Percentiles rank a stretch among this genome's conserved stretches.
Conservation (phyloP, 53 echinoderm and acorn worm species). For the Temnopleurus reevesii region DNA sequence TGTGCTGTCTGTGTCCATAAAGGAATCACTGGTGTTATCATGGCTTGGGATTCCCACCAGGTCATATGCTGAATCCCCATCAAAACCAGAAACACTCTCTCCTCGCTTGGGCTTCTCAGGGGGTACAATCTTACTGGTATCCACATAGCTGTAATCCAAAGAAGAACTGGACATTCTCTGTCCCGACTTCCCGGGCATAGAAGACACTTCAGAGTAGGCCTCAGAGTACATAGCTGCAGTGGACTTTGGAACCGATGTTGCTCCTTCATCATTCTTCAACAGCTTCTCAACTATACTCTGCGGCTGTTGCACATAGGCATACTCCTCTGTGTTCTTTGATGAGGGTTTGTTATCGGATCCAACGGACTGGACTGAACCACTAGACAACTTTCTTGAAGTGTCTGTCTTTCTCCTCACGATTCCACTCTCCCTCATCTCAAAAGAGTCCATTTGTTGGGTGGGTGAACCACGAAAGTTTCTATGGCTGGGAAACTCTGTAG, state of each 20-base stretch:
- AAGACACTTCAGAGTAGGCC: constrained; percentile 24
- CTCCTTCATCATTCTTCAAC: constrained; percentile 24
- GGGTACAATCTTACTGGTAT: neutral
- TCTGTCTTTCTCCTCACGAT: constrained; percentile 41
- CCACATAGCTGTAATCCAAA: constrained; percentile 23
- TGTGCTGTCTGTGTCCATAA: constrained; percentile 12
- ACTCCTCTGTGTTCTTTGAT: constrained; percentile 36
- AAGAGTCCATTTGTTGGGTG: constrained; percentile 1
- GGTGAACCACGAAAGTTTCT: neutral
- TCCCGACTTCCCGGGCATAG: neutral
- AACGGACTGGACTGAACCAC: neutral
- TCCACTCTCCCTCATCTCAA: neutral
- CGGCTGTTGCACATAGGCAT: constrained; percentile 50
- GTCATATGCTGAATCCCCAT: constrained; percentile 19
- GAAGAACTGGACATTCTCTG: neutral
- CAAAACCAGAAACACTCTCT: neutral
- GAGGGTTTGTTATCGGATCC: constrained; percentile 25
- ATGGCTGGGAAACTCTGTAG: neutral
- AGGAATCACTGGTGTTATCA: constrained; percentile 21
- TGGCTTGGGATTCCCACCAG: neutral
- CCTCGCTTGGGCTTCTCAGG: constrained; percentile 53
- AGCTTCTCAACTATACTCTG: constrained; percentile 36
- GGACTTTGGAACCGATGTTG: neutral
- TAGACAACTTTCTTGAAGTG: neutral
- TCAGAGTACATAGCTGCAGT: neutral